Percentiles rank a stretch among this genome's conserved stretches.
These are phyloP conservation scores for Psylliodes chrysocephalus DNA, from an alignment of 2,888 invertebrate species.

Conservation along the genomic window DNA sequence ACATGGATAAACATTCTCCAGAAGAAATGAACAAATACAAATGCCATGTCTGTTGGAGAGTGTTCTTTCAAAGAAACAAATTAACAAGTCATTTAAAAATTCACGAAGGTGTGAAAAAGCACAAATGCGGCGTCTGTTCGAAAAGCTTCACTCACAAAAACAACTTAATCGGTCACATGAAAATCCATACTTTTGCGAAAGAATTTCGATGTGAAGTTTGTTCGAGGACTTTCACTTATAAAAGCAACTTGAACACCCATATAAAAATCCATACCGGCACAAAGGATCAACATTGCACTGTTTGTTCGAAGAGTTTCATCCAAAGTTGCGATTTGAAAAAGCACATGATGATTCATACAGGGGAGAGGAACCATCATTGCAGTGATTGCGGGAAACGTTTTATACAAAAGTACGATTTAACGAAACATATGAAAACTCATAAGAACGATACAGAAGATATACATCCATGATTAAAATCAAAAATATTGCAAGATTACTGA, in stretches of 20 bases:
- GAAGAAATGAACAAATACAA: not conserved
- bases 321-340: not conserved
- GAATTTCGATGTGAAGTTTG: not conserved
- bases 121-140: not conserved
- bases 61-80: not conserved
- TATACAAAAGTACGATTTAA: no score
- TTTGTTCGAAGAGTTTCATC: not conserved
- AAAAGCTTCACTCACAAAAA: not conserved
- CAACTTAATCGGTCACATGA: not conserved
- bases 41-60: not conserved
- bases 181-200: not conserved
- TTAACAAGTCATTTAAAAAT: not conserved
- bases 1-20: not conserved
- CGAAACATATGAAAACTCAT: no score
- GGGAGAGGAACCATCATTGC: not conserved
- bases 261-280: not conserved
- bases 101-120: not conserved
- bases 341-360: not conserved
- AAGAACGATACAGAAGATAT: no score
- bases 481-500: no score
- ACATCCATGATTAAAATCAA: no score
- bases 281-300: not conserved
- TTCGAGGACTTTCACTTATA: not conserved
- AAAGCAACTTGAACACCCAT: not conserved
- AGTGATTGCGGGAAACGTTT: no score